Base-by-base conservation (phyloP, 2,888 invertebrate genomes). In the Andrena trimmerana region DNA sequence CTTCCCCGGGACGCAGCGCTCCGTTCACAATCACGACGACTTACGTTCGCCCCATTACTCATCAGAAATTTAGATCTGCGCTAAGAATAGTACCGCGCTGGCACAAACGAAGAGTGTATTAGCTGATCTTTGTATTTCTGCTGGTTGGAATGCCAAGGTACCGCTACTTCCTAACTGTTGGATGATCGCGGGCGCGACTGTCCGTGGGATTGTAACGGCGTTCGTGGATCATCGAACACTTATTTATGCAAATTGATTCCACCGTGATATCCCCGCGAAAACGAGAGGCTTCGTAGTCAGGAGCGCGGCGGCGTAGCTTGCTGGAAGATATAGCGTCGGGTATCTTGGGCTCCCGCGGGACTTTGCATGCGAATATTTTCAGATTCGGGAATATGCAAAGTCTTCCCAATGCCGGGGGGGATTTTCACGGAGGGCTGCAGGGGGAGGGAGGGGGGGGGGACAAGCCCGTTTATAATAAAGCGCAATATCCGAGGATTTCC, bases 401-500 rank as follows among this genome's bases (percentile, higher is more conserved):
- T 90, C 89, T 87, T 84, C 78, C 86, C 82, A 74, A 78, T 81
- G 81, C 75, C 77, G 78, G 69, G 24, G 78, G 78, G 83, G 84
- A 78, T 79, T 72, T 79, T 76, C 68, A 78, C 57, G 68, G 76
- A 68, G 48, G 36, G 29, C 29, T 24, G 68, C 16, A 80, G 69
- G 78, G 52, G 80, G 79, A 76, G 78, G 5, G 70, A 76, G 78
- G 75, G 79, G 71, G 5, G 70, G 78, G 78, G 75, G 79, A 72
- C 72, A 69, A 86, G 87, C 89, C 89, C 91, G 92, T 93, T 93
- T 92, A 93, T 93, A 93, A 93, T 94, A 93, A 94, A 94, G 93
- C 92, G 93, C 92, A 93, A 93, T 94, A 94, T 94, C 91, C 93
- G 89, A 91, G 94, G 94, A 94, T 94, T 94, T 93, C 89, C 93